Conservation (phyloP, 2,888 invertebrate genomes). For the Cerceris ruficornis region DNA sequence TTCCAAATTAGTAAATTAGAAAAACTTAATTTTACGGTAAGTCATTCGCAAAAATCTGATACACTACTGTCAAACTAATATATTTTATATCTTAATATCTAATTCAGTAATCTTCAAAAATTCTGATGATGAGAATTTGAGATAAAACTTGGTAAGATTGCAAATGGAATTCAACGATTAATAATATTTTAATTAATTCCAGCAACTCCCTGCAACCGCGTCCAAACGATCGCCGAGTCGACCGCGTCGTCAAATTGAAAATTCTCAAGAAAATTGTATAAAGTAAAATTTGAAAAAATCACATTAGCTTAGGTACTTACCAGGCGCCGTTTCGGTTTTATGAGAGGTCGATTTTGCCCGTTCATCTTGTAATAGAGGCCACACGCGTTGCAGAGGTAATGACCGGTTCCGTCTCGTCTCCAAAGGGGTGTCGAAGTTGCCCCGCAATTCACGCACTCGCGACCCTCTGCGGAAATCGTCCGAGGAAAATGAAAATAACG, state of each 20-base stretch:
- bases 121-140: too few relatives aligned
- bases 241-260: not conserved
- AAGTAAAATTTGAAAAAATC: not conserved
- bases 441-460: constrained; percentile 97
- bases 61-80: too few relatives aligned
- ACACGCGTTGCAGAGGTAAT: constrained; percentile 89
- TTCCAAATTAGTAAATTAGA: too few relatives aligned
- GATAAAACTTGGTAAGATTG: too few relatives aligned
- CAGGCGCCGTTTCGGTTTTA: constrained; percentile 99
- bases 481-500: constrained; percentile 40
- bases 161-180: too few relatives aligned
- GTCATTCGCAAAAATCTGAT: too few relatives aligned
- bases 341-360: constrained; percentile 98
- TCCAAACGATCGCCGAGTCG: too few relatives aligned
- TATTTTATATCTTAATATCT: too few relatives aligned
- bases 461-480: constrained; percentile 74
- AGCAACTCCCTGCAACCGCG: too few relatives aligned
- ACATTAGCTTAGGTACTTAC: constrained; percentile 87
- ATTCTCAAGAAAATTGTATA: not conserved
- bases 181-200: too few relatives aligned
- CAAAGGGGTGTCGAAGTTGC: constrained; percentile 98
- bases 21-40: too few relatives aligned
- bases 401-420: constrained; percentile 98
- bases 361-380: constrained; percentile 99
- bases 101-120: too few relatives aligned